Percentiles rank a stretch among this genome's conserved stretches.
These are phyloP conservation scores for Lytechinus variegatus DNA, from an alignment of 35 echinoderm and acorn worm genomes.

Conservation along the genomic window DNA sequence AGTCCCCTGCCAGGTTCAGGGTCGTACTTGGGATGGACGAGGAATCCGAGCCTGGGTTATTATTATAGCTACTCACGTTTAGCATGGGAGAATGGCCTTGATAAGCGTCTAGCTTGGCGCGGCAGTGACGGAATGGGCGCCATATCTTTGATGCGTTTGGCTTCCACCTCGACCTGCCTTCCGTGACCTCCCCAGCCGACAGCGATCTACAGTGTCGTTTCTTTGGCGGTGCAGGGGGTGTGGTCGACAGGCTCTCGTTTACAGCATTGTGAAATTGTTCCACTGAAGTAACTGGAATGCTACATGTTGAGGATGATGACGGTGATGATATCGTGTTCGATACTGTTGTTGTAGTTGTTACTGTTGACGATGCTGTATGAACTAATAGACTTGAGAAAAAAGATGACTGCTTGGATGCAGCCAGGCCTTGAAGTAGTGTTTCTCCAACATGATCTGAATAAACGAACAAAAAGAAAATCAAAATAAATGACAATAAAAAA, in stretches of 20 bases:
- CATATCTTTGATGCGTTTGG: constrained; percentile 89
- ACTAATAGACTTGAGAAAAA: constrained; percentile 39
- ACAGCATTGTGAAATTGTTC: constrained; percentile 54
- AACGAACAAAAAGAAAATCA: neutral
- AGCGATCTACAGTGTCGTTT: constrained; percentile 96
- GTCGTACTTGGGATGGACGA: constrained; percentile 62
- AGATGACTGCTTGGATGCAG: neutral
- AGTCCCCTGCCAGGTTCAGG: constrained; percentile 62
- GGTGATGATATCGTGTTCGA: constrained; percentile 21
- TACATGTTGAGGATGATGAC: constrained; percentile 35
- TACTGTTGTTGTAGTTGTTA: constrained; percentile 49
- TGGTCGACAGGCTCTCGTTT: constrained; percentile 67
- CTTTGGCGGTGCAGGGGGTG: constrained; percentile 82
- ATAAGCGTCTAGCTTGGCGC: constrained; percentile 69
- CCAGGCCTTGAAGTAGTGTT: constrained; percentile 25
- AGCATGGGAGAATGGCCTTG: constrained; percentile 76
- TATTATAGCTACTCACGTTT: constrained; percentile 61
- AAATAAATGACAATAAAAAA: too few species aligned
- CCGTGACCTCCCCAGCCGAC: constrained; percentile 83
- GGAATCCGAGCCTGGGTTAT: constrained; percentile 36
- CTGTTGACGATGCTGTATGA: constrained; percentile 1
- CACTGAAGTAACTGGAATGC: constrained; percentile 45
- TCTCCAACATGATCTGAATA: constrained; percentile 31
- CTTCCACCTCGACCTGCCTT: constrained; percentile 72
- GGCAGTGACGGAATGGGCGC: constrained; percentile 67